A percentile compares a stretch with the other conserved stretches of the same genome.
Conservation (phyloP, 1,140 invertebrate genomes). For the Epicauta chinensis region DNA sequence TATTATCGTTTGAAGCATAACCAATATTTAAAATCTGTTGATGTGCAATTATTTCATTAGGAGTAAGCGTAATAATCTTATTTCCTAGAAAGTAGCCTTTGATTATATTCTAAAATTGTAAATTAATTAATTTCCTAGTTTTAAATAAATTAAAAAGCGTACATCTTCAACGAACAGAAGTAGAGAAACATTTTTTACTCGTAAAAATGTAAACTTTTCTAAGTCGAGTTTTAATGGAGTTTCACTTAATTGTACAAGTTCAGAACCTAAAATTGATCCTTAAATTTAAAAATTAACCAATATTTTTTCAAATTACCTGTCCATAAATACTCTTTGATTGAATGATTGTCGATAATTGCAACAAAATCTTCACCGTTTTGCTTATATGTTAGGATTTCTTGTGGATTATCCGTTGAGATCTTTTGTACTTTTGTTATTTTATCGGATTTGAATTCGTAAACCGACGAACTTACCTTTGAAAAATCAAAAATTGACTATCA, state of each 20-base stretch:
- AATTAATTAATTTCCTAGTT: too few species aligned
- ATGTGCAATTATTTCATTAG: too few species aligned
- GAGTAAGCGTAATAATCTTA: too few species aligned
- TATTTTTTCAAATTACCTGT: constrained; percentile 10
- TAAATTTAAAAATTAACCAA: not conserved
- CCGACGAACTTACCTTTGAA: constrained; percentile 6
- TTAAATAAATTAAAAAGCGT: not conserved
- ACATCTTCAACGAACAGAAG: constrained; percentile 13
- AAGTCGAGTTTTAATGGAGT: not conserved
- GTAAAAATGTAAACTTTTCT: constrained; percentile 14
- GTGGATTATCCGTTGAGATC: constrained; percentile 10
- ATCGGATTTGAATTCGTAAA: constrained; percentile 25
- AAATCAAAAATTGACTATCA: not conserved
- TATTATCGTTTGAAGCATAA: too few species aligned
- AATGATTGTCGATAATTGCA: constrained; percentile 15
- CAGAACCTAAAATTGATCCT: constrained; percentile 16
- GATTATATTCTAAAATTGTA: too few species aligned
- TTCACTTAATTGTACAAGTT: constrained; percentile 11
- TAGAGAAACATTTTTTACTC: constrained; percentile 9
- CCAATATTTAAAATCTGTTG: too few species aligned
- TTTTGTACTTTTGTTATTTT: constrained; percentile 24
- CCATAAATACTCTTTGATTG: constrained; percentile 18
- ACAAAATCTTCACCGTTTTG: constrained; percentile 11
- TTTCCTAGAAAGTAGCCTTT: too few species aligned
- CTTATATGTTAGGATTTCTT: constrained; percentile 17